These are phyloP conservation scores for Coenobita brevimanus DNA, from an alignment of 1,140 invertebrate species.

Conservation along the genomic window DNA sequence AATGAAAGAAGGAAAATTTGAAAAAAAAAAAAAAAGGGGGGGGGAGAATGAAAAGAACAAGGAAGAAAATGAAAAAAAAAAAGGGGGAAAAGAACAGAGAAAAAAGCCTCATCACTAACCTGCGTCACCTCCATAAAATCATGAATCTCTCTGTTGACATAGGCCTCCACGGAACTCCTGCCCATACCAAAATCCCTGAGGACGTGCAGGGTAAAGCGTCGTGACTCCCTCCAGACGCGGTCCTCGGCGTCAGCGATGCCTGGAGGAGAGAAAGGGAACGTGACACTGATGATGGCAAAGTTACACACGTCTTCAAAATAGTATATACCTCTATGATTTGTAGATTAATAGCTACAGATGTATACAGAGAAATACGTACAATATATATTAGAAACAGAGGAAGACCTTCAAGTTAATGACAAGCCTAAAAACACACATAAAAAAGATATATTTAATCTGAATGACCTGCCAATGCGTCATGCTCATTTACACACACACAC, in stretches of 20 bases:
- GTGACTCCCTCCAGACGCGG: slow-evolving; percentile 72
- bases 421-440: too few species aligned
- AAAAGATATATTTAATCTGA: too few species aligned
- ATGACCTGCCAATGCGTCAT: too few species aligned
- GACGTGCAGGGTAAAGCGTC: slow-evolving; percentile 72
- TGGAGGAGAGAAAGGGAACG: neutral
- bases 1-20: neutral
- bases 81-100: too few species aligned
- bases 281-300: too few species aligned
- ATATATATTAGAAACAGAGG: too few species aligned
- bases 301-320: too few species aligned
- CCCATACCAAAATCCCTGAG: slow-evolving; percentile 73
- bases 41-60: neutral
- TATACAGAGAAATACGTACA: too few species aligned
- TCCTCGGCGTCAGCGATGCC: slow-evolving; percentile 68
- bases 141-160: slow-evolving; percentile 71
- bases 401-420: too few species aligned
- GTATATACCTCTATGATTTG: too few species aligned
- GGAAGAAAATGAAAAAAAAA: neutral
- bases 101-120: too few species aligned
- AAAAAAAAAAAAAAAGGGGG: neutral
- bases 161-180: slow-evolving; percentile 72
- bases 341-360: too few species aligned
- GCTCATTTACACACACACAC: neutral
- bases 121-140: slow-evolving; percentile 55